Conservation (phyloP, 2,113 vertebrate genomes). For the Dipodomys spectabilis region DNA sequence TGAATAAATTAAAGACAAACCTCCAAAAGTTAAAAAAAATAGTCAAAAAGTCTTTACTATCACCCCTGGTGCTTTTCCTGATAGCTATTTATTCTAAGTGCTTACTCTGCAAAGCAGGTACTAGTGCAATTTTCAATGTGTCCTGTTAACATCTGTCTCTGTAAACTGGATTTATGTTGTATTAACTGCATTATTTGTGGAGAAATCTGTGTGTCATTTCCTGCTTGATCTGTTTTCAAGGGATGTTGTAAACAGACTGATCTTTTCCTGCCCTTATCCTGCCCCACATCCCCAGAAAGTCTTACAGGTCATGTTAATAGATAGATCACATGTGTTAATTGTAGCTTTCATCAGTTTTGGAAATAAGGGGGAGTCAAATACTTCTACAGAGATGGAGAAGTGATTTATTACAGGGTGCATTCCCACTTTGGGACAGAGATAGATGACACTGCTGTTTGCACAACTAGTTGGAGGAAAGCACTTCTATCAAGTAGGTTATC, state of each 20-base stretch:
- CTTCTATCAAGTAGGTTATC: not conserved
- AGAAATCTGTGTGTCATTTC: not conserved
- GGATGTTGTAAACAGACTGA: not conserved
- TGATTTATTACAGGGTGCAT: not conserved
- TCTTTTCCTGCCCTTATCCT: not conserved
- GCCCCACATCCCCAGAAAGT: not conserved
- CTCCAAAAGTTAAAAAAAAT: not conserved
- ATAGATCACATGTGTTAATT: not conserved
- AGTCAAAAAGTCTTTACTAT: not conserved
- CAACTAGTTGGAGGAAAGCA: not conserved
- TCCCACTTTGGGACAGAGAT: not conserved
- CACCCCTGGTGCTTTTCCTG: not conserved
- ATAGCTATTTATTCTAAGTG: too few relatives aligned
- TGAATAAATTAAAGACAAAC: not conserved
- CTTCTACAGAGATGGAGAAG: not conserved
- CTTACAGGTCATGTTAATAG: not conserved
- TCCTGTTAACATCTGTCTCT: not conserved
- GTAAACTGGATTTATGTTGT: not conserved
- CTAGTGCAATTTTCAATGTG: not conserved
- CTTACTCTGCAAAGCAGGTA: not conserved
- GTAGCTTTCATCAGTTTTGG: not conserved
- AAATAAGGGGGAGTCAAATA: not conserved
- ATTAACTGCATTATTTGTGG: not conserved
- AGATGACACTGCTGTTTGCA: not conserved
- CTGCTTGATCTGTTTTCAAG: not conserved